Evolutionary conservation across 2,113 vertebrate species (phyloP).

Genomic region (Tympanuchus pallidicinctus): DNA sequence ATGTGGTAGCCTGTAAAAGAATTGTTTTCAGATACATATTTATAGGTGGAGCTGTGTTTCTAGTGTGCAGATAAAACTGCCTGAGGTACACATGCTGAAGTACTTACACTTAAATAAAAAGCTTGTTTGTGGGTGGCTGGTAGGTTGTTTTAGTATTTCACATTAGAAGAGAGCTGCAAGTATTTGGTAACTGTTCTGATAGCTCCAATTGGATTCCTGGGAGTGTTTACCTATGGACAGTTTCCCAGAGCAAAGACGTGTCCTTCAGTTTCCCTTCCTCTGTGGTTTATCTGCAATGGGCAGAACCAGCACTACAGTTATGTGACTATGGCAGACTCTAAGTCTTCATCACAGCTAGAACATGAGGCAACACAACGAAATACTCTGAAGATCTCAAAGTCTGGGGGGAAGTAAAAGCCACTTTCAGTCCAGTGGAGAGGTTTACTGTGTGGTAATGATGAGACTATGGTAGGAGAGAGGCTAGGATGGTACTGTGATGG

Average conservation of each 20-base stretch:
- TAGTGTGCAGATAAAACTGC: background rate
- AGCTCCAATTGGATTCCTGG: background rate
- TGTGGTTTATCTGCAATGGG: background rate
- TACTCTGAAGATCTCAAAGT: background rate
- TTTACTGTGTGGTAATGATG: background rate
- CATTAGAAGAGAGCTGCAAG: background rate
- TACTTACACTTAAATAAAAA: background rate
- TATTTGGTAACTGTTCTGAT: background rate
- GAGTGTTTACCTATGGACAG: background rate
- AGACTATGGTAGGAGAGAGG: accelerated
- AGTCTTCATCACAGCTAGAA: background rate
- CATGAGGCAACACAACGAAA: accelerated
- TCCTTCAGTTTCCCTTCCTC: background rate
- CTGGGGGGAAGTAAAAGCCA: background rate
- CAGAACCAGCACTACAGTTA: background rate
- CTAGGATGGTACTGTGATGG: background rate
- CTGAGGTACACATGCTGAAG: background rate
- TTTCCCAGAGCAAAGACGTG: background rate
- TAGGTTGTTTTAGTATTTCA: background rate
- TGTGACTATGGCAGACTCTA: background rate
- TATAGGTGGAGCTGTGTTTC: background rate
- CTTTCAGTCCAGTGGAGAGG: background rate
- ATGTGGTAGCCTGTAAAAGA: background rate
- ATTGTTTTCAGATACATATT: background rate
- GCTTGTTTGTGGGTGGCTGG: background rate